A percentile compares a stretch with the other conserved stretches of the same genome.
Evolutionary conservation across 2,113 vertebrate genomes (phyloP).

Genomic region (Ptychochromis oligacanthus): DNA sequence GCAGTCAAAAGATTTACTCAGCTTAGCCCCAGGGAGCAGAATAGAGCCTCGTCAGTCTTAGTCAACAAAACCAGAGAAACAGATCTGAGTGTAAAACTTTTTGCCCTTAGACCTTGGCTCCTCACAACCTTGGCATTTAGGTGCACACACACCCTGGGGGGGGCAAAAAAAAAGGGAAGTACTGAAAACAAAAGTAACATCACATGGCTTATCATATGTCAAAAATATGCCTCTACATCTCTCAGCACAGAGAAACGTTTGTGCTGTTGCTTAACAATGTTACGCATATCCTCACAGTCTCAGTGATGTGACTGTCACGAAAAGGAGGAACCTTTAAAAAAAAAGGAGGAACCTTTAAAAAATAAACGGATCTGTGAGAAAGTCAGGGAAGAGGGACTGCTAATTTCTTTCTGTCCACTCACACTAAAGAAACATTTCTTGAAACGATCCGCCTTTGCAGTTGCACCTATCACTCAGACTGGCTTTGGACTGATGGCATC

Average conservation of each 20-base stretch:
- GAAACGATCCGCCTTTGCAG: background rate
- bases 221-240: conserved; percentile 6
- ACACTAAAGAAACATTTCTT: background rate
- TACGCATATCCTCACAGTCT: background rate
- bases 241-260: conserved; percentile 6
- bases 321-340: background rate
- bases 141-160: background rate
- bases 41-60: conserved; percentile 6
- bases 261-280: conserved; percentile 23
- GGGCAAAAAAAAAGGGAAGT: conserved; percentile 5
- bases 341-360: background rate
- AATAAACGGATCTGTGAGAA: conserved; percentile 9
- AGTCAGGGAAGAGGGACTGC: background rate
- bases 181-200: conserved; percentile 6
- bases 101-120: conserved; percentile 10
- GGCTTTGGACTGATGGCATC: conserved; percentile 23
- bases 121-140: background rate
- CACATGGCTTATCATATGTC: conserved; percentile 16
- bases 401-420: background rate
- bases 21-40: conserved; percentile 16
- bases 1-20: conserved; percentile 15
- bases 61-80: conserved; percentile 23
- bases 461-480: background rate
- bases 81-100: conserved; percentile 15
- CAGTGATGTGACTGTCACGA: background rate